Evolutionary conservation across 2,113 vertebrate genomes (phyloP).

Genomic region (Phasianus colchicus): DNA sequence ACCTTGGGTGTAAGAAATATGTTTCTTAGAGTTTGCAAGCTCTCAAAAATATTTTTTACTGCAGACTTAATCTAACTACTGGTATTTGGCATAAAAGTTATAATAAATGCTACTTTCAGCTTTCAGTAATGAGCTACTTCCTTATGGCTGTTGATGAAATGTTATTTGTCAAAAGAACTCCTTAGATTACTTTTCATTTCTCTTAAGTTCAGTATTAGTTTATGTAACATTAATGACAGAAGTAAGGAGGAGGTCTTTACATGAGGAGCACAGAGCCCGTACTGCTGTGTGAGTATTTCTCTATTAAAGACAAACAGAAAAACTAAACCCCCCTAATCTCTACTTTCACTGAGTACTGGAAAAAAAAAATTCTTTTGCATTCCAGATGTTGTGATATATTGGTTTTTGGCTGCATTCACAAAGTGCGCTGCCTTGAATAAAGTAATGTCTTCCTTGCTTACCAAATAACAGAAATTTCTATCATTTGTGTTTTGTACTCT

Average conservation of each 20-base stretch:
- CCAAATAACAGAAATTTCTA: constrained; percentile 44
- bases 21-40: constrained; percentile 14
- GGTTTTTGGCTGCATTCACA: constrained; percentile 47
- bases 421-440: constrained; percentile 45
- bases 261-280: constrained; percentile 32
- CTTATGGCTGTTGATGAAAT: constrained; percentile 63
- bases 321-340: constrained; percentile 4
- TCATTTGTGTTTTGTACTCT: constrained; percentile 23
- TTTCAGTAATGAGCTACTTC: constrained; percentile 63
- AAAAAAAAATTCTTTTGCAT: neutral
- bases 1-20: constrained; percentile 6
- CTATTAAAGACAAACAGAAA: constrained; percentile 25
- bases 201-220: constrained; percentile 70
- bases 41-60: constrained; percentile 42
- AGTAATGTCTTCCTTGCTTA: constrained; percentile 18
- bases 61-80: constrained; percentile 28
- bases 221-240: constrained; percentile 69
- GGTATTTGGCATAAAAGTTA: constrained; percentile 60
- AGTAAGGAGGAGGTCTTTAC: constrained; percentile 65
- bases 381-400: constrained; percentile 2
- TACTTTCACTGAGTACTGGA: constrained; percentile 49
- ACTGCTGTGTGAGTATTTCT: constrained; percentile 6
- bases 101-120: constrained; percentile 55
- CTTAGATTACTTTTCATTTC: constrained; percentile 68
- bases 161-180: constrained; percentile 67